Conservation (phyloP, 2,888 invertebrate genomes). For the Druceiella hillmani region DNA sequence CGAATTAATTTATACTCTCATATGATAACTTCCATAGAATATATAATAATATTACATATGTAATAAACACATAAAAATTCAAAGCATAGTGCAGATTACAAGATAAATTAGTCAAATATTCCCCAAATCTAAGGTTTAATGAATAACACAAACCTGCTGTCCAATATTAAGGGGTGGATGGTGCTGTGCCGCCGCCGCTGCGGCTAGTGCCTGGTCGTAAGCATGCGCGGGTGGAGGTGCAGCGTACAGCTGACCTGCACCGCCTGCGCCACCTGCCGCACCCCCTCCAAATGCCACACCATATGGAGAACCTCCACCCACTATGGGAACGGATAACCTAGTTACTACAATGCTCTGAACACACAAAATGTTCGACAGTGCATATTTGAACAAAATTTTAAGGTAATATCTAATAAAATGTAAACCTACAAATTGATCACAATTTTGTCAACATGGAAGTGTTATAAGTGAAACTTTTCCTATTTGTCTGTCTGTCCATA, state of each 20-base stretch:
- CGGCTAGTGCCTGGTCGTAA: constrained; percentile 65
- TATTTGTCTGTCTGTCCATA: too few species aligned
- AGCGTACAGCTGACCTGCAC: constrained; percentile 57
- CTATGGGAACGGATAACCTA: constrained; percentile 31
- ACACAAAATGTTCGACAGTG: neutral
- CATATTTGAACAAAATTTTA: neutral
- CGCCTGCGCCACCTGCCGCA: constrained; percentile 54
- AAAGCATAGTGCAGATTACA: constrained; percentile 8
- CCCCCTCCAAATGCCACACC: constrained; percentile 49
- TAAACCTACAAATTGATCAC: too few species aligned
- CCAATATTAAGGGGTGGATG: constrained; percentile 44
- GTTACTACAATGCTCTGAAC: neutral
- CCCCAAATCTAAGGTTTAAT: constrained; percentile 1
- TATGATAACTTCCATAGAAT: too few species aligned
- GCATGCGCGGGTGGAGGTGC: constrained; percentile 62
- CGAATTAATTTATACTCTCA: too few species aligned
- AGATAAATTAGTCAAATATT: neutral
- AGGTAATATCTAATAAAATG: neutral
- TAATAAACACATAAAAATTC: constrained; percentile 7
- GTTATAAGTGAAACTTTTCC: too few species aligned
- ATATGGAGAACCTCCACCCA: constrained; percentile 57
- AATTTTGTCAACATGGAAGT: too few species aligned
- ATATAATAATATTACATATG: too few species aligned
- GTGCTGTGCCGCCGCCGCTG: constrained; percentile 45
- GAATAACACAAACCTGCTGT: constrained; percentile 34